These are phyloP conservation scores for Raja brachyura DNA, from an alignment of 2,113 vertebrate species.

Conservation along the genomic window DNA sequence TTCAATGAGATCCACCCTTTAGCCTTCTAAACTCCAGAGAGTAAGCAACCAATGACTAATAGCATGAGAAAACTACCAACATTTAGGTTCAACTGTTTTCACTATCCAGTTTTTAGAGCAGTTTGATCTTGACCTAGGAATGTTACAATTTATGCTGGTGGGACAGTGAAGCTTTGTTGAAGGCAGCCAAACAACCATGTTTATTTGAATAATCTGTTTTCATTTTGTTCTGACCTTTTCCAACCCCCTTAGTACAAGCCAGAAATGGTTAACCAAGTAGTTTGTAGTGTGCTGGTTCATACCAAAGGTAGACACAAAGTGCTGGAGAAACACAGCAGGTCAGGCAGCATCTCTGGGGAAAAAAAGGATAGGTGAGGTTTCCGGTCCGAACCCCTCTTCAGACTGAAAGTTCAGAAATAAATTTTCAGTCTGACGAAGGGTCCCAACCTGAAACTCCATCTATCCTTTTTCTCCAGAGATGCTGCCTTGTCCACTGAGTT, in stretches of 20 bases:
- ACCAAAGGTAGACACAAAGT: no score
- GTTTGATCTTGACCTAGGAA: background rate
- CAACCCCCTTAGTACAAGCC: background rate
- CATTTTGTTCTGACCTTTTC: background rate
- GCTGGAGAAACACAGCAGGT: no score
- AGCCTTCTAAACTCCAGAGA: no score
- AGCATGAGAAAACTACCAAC: background rate
- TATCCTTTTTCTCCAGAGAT: no score
- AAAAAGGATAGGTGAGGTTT: no score
- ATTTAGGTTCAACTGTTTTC: background rate
- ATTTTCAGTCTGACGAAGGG: no score
- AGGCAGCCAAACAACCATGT: background rate
- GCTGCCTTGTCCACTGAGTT: no score
- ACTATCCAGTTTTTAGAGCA: background rate
- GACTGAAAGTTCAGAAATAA: no score
- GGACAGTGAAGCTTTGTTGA: background rate
- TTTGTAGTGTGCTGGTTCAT: background rate
- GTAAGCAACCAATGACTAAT: background rate
- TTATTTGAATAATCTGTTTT: background rate
- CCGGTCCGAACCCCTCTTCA: no score
- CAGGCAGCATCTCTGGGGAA: no score
- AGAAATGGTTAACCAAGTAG: background rate
- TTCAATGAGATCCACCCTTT: no score
- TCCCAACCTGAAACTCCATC: no score
- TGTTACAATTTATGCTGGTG: background rate